Conservation (phyloP, 2,797 vertebrate species). For the Sebastes oblongus region DNA sequence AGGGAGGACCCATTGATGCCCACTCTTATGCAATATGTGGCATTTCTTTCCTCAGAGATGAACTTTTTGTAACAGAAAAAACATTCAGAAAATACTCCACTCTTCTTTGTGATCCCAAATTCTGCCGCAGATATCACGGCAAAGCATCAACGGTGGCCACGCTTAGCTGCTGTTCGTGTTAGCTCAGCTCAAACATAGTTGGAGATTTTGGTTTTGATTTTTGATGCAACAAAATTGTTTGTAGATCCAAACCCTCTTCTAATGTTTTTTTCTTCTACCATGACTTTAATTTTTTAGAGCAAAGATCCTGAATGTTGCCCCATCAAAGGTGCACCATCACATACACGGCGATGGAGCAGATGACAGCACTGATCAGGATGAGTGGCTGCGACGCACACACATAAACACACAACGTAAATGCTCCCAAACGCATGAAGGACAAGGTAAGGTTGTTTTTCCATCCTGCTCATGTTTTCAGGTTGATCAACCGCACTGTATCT, state of each 20-base stretch:
- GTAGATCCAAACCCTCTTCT: conserved; percentile 52
- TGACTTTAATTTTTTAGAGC: conserved; percentile 44
- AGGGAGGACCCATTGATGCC: conserved; percentile 80
- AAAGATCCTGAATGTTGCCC: conserved; percentile 58
- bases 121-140: conserved; percentile 31
- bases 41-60: conserved; percentile 58
- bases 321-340: conserved; percentile 55
- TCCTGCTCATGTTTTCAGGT: conserved; percentile 55
- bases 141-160: conserved; percentile 13
- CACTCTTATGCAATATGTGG: conserved; percentile 85
- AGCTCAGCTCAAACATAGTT: conserved; percentile 77
- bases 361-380: conserved; percentile 61
- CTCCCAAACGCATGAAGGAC: conserved; percentile 52
- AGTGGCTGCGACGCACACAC: conserved; percentile 39
- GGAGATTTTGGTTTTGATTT: conserved; percentile 35
- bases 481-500: conserved; percentile 45
- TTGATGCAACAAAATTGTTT: conserved; percentile 41
- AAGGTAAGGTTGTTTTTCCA: background rate
- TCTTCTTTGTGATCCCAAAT: conserved; percentile 51
- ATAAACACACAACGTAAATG: conserved; percentile 38
- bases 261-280: conserved; percentile 19
- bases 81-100: conserved; percentile 57
- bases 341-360: conserved; percentile 54
- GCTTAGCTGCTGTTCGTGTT: conserved; percentile 51
- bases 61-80: conserved; percentile 39